These are phyloP conservation scores for Colostygia pectinataria DNA, from an alignment of 2,888 invertebrate genomes.

Conservation along the genomic window DNA sequence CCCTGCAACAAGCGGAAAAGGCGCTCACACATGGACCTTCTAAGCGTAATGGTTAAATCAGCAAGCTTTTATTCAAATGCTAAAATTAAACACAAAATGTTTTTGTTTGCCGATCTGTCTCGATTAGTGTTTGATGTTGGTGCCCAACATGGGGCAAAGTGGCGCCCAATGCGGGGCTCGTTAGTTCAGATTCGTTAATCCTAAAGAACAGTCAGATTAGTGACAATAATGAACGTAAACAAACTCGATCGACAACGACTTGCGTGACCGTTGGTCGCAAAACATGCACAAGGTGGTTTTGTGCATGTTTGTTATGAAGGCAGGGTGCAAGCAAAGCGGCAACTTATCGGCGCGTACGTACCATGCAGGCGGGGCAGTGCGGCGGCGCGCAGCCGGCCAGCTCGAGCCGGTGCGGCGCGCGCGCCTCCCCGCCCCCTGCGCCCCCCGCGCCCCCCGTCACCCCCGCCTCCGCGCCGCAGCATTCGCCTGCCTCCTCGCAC, in stretches of 20 bases:
- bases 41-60: conserved; percentile 25
- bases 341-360: conserved; percentile 41
- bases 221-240: not conserved
- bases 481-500: conserved; percentile 88
- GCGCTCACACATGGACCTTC: conserved; percentile 65
- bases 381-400: conserved; percentile 87
- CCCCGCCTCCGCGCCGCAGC: conserved; percentile 87
- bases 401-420: conserved; percentile 83
- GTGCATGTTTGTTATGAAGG: not conserved
- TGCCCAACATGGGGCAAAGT: conserved; percentile 10
- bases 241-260: not conserved
- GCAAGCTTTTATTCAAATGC: no score
- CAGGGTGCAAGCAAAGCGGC: conserved; percentile 15
- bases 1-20: conserved; percentile 87
- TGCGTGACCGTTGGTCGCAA: no score
- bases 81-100: no score
- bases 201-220: conserved; percentile 1
- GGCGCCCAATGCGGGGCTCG: conserved; percentile 7
- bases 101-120: no score
- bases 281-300: no score
- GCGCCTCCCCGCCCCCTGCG: conserved; percentile 75
- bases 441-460: conserved; percentile 64
- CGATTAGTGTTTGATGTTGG: not conserved
- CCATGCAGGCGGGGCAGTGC: conserved; percentile 85
- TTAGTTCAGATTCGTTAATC: not conserved